Evolutionary conservation across 2,797 vertebrate genomes (phyloP).

Genomic region (Sebastes steindachneri): DNA sequence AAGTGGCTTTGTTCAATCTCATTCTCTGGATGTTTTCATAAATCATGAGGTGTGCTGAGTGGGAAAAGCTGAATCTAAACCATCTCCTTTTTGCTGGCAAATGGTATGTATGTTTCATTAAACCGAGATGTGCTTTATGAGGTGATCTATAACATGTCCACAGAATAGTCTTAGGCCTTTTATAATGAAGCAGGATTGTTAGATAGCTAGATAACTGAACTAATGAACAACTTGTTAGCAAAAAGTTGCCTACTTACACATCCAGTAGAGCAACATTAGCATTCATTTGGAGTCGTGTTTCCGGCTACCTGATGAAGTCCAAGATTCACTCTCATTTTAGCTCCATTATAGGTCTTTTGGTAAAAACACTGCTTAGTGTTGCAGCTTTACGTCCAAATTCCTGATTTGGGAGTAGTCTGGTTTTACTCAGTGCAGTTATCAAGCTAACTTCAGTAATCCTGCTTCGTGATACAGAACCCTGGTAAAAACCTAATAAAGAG

Average conservation of each 20-base stretch:
- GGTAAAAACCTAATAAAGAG: not conserved
- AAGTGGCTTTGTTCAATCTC: conserved; percentile 9
- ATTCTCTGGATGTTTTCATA: conserved; percentile 9
- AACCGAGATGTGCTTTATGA: not conserved
- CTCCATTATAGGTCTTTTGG: not conserved
- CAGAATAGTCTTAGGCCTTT: not conserved
- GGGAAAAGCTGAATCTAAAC: not conserved
- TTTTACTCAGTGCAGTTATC: not conserved
- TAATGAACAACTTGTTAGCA: not conserved
- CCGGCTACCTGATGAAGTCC: no score
- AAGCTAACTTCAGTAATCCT: conserved; percentile 9
- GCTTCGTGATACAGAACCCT: conserved; percentile 13
- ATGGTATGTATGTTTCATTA: not conserved
- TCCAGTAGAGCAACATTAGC: not conserved
- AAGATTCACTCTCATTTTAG: not conserved
- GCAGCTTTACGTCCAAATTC: not conserved
- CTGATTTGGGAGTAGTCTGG: not conserved
- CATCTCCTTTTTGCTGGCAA: not conserved
- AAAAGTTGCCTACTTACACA: not conserved
- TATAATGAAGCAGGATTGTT: conserved; percentile 11
- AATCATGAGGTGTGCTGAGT: not conserved
- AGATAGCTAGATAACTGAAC: not conserved
- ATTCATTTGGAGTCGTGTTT: not conserved
- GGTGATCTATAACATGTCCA: not conserved
- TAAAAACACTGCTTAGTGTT: not conserved